Evolutionary conservation across 2,113 vertebrate species (phyloP), one percentile per base, ranked within the genome.

Genomic region (Grantiella picta): DNA sequence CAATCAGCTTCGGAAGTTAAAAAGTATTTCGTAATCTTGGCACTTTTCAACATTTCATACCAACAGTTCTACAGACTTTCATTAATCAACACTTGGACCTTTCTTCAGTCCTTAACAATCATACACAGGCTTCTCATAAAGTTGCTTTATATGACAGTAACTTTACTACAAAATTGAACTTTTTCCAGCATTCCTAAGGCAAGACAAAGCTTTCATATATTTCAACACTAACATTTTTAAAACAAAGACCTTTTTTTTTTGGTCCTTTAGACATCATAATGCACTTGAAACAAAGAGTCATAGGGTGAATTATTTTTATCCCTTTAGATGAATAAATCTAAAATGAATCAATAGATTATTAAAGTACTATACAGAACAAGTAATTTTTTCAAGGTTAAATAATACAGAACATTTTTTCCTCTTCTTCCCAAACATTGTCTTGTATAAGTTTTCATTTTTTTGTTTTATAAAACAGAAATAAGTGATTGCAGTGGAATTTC

Each of bases 201-300:
- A 75, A 36, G 44, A 81, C 6, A 68, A 56, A 60, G 7, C 40
- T 89, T 90, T 66, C 15, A 23, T 77, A 22, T 73, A 86, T 92
- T 93, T 94, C 63, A 83, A n/a, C 35, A 50, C 5, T 59, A 64
- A 81, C 15, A 9, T 90, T 93, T 95, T 86, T 90, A 81, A 90
- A 95, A 81, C 42, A 88, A 77, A 70, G 63, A 27, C 14, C 8
- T 53, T 73, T 90, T 81, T 44, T 85, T 38, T 71, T 47, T 1
- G 1, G 9, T 88, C 24, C 61, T 83, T 68, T 50, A 94, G 56
- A 38, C 12, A 52, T 42, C 29, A 50, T 69, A 60, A 77, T 22
- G 8, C 57, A 59, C 47, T 86, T 86, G 35, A 83, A 33, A 75
- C 60, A 84, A 54, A 61, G 44, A 87, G 63, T 63, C 68, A 83